These are phyloP conservation scores for Solenopsis fugax DNA, from an alignment of 1,140 invertebrate species.

Conservation along the genomic window DNA sequence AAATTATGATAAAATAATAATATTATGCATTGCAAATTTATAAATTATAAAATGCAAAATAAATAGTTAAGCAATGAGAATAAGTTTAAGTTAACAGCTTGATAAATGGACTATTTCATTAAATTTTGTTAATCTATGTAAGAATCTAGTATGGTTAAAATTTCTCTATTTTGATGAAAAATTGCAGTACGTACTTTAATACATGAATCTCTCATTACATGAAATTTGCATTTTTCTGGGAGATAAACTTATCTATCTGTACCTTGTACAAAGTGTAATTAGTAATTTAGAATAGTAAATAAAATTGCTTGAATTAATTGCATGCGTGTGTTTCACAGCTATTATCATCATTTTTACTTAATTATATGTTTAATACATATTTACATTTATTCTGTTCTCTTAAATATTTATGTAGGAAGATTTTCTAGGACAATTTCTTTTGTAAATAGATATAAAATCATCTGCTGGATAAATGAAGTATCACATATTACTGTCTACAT, in stretches of 20 bases:
- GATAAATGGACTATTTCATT: slow-evolving; percentile 20
- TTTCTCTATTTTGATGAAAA: slow-evolving; percentile 50
- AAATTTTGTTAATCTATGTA: slow-evolving; percentile 16
- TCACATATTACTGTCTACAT: background rate
- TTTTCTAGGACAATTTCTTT: slow-evolving; percentile 1
- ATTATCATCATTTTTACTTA: slow-evolving; percentile 11
- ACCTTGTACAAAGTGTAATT: background rate
- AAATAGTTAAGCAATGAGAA: background rate
- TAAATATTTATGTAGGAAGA: background rate
- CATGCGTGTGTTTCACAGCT: background rate
- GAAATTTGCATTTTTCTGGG: background rate
- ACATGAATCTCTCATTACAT: slow-evolving; percentile 11
- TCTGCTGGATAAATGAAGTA: background rate
- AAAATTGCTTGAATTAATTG: slow-evolving; percentile 19
- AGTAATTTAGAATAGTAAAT: background rate
- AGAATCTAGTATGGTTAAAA: slow-evolving; percentile 26
- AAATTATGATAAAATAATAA: slow-evolving; percentile 15
- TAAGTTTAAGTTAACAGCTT: slow-evolving; percentile 20
- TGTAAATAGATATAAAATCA: background rate
- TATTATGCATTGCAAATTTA: background rate
- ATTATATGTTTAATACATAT: slow-evolving; percentile 16
- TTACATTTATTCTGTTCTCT: background rate
- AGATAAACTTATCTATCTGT: slow-evolving; percentile 21
- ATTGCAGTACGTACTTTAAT: slow-evolving; percentile 35
- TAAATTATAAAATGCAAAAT: slow-evolving; percentile 3